These are phyloP conservation scores for Cyclophora albipunctata DNA, from an alignment of 2,888 invertebrate species.

Conservation along the genomic window DNA sequence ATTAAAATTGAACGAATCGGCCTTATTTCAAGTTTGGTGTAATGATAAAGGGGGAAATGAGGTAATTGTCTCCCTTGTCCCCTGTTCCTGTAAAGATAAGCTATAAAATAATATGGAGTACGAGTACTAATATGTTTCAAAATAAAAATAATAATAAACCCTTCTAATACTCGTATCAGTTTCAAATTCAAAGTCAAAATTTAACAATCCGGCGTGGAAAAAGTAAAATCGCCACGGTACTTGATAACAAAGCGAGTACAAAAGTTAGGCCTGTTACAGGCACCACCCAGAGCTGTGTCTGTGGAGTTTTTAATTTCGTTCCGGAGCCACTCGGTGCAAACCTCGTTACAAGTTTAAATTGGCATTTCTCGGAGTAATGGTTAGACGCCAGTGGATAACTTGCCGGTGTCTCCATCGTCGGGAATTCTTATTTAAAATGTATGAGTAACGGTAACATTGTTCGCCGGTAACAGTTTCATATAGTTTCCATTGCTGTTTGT, in stretches of 20 bases:
- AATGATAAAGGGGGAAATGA: too few relatives aligned
- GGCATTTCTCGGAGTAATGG: slow-evolving; percentile 71
- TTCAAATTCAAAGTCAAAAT: neutral
- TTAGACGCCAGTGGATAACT: slow-evolving; percentile 60
- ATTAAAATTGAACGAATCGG: too few relatives aligned
- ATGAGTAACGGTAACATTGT: slow-evolving; percentile 31
- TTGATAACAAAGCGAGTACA: slow-evolving; percentile 59
- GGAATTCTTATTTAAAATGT: slow-evolving; percentile 69
- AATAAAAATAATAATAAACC: too few relatives aligned
- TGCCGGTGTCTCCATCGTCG: slow-evolving; percentile 52
- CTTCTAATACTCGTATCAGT: too few relatives aligned
- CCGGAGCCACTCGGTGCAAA: slow-evolving; percentile 67
- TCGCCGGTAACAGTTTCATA: neutral
- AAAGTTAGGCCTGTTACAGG: slow-evolving; percentile 65
- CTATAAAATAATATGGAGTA: too few relatives aligned
- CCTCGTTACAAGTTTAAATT: slow-evolving; percentile 75
- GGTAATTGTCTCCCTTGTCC: too few relatives aligned
- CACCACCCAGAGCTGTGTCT: slow-evolving; percentile 44
- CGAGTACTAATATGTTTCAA: too few relatives aligned
- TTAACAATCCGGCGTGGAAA: neutral
- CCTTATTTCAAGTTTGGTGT: too few relatives aligned
- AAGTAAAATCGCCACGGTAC: slow-evolving; percentile 25
- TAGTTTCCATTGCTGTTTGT: too few relatives aligned
- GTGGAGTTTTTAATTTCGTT: slow-evolving; percentile 71
- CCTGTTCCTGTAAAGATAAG: too few relatives aligned